Percentiles rank a stretch among this genome's conserved stretches.
Evolutionary conservation across 2,888 invertebrate species (phyloP).

Genomic region (Amitus sp.): DNA sequence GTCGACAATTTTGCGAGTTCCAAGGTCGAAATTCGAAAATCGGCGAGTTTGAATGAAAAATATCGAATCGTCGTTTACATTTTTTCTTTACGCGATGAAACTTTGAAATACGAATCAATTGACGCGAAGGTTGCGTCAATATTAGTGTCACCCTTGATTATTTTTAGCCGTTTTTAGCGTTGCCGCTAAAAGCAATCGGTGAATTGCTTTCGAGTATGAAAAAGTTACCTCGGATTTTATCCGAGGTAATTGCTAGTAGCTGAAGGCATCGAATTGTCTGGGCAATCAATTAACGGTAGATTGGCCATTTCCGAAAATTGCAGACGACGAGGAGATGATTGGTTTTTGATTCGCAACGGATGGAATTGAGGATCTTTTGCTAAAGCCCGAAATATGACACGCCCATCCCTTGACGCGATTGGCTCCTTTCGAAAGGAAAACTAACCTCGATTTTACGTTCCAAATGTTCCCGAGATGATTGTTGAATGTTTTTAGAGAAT

Average conservation of each 20-base stretch:
- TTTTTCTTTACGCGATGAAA: background rate
- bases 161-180: conserved; percentile 1
- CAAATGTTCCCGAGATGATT: too few relatives aligned
- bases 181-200: background rate
- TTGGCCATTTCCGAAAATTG: conserved; percentile 42
- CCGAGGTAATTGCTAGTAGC: background rate
- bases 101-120: background rate
- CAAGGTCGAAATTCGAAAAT: background rate
- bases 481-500: too few relatives aligned
- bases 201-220: background rate
- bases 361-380: too few relatives aligned
- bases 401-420: too few relatives aligned
- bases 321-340: conserved; percentile 31
- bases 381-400: too few relatives aligned
- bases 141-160: conserved; percentile 2
- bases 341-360: conserved; percentile 17
- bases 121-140: background rate
- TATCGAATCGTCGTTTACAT: background rate
- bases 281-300: conserved; percentile 34
- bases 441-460: too few relatives aligned
- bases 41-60: background rate
- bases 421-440: too few relatives aligned
- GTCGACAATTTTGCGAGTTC: background rate
- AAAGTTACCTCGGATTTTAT: background rate
- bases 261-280: conserved; percentile 26